A percentile compares a stretch with the other conserved stretches of the same genome.
Conservation (phyloP, 2,797 vertebrate genomes). For the Ciconia nigra region DNA sequence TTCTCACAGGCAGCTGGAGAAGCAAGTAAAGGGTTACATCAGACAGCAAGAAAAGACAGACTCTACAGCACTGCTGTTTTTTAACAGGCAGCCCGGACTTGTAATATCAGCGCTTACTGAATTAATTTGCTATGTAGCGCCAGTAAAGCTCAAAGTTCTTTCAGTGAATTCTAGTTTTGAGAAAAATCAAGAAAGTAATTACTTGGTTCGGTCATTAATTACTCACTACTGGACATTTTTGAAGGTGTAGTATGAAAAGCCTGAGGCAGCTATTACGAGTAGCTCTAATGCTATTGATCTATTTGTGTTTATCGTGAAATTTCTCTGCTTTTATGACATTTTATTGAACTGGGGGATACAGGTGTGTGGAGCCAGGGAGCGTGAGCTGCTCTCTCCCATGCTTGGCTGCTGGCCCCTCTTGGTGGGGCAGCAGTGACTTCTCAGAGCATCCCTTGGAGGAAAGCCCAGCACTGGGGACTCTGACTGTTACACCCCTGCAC, state of each 20-base stretch:
- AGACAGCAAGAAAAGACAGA: background rate
- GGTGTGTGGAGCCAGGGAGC: background rate
- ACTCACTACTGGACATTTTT: constrained; percentile 54
- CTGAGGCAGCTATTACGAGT: constrained; percentile 62
- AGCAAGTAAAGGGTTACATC: background rate
- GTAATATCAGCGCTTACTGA: constrained; percentile 56
- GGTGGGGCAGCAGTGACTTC: background rate
- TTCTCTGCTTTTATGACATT: constrained; percentile 44
- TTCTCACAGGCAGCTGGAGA: background rate
- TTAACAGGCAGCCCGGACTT: constrained; percentile 26
- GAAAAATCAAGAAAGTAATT: constrained; percentile 72
- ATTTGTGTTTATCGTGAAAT: constrained; percentile 47
- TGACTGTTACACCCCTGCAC: accelerated
- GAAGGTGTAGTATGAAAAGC: constrained; percentile 21
- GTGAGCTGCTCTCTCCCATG: background rate
- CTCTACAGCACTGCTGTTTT: background rate
- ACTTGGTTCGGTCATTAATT: constrained; percentile 65
- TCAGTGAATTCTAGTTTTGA: constrained; percentile 38
- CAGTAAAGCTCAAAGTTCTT: constrained; percentile 22
- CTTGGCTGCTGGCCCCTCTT: background rate
- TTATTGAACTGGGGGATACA: constrained; percentile 2
- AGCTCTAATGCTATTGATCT: constrained; percentile 66
- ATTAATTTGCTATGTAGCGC: constrained; percentile 55
- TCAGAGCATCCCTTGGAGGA: background rate
- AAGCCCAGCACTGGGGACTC: background rate